These are phyloP conservation scores for Malacoctenus gilli DNA, from an alignment of 2,797 vertebrate species.

Conservation along the genomic window DNA sequence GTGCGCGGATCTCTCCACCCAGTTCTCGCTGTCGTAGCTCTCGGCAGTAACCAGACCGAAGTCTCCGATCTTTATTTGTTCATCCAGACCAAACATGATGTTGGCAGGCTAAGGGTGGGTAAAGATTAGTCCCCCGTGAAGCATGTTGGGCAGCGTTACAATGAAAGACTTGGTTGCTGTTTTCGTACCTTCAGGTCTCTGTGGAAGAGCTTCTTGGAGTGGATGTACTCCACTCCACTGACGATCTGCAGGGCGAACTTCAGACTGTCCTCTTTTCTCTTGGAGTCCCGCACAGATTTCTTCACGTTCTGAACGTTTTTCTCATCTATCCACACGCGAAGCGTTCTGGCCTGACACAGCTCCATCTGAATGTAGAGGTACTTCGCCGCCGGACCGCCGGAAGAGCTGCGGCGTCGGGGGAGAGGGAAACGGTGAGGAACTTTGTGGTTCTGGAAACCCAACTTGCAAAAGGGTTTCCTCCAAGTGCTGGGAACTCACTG, in stretches of 20 bases:
- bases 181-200: constrained; percentile 95
- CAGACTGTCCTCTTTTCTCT: constrained; percentile 68
- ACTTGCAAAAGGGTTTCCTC: too few species aligned
- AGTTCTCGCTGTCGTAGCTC: constrained; percentile 36
- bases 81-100: constrained; percentile 83
- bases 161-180: too few species aligned
- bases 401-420: constrained; percentile 48
- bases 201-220: constrained; percentile 84
- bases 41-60: constrained; percentile 89
- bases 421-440: too few species aligned
- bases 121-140: too few species aligned
- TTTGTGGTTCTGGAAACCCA: background rate
- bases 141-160: too few species aligned
- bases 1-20: constrained; percentile 63
- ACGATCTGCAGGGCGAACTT: constrained; percentile 79
- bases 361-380: constrained; percentile 93
- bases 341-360: constrained; percentile 81
- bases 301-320: constrained; percentile 41
- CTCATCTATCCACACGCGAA: constrained; percentile 80
- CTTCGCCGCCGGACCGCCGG: rapidly evolving
- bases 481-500: constrained; percentile 58
- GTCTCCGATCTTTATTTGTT: constrained; percentile 89
- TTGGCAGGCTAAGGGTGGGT: constrained; percentile 83
- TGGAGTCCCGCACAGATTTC: constrained; percentile 9
- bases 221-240: constrained; percentile 85